phyloP scores from a whole-genome alignment of 37 sponge, comb jelly and placozoan species.

The Mnemiopsis leidyi region DNA sequence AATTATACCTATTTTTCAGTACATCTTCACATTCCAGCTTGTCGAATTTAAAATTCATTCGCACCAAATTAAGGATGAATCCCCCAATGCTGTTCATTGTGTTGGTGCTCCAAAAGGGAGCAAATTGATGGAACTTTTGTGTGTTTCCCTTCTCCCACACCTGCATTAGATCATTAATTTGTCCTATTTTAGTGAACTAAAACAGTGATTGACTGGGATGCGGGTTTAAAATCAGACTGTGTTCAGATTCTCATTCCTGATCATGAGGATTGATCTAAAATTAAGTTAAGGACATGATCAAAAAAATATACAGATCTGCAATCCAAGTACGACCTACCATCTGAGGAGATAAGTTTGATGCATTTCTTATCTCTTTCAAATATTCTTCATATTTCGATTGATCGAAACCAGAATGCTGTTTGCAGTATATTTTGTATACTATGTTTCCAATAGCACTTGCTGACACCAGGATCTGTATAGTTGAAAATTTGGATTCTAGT shows the following conservation, averaged over 20 bases:
- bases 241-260: too few species aligned
- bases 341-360: constrained; percentile 1
- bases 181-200: too few species aligned
- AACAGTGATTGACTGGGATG: too few species aligned
- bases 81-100: constrained; percentile 35
- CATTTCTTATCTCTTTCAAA: not conserved
- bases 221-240: too few species aligned
- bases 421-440: constrained; percentile 58
- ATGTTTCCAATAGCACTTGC: constrained; percentile 46
- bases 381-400: not conserved
- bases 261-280: too few species aligned
- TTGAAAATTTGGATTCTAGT: not conserved
- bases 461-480: not conserved
- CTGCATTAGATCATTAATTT: not conserved
- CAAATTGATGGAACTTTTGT: constrained; percentile 1
- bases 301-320: too few species aligned
- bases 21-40: not conserved
- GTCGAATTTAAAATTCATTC: not conserved
- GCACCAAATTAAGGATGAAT: constrained; percentile 48
- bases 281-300: too few species aligned
- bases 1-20: not conserved
- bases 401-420: not conserved
- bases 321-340: too few species aligned
- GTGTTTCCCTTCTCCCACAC: not conserved
- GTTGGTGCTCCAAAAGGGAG: not conserved